A percentile compares a stretch with the other conserved stretches of the same genome.
phyloP scores from a whole-genome alignment of 2,888 invertebrate species.

The Cataglyphis livida region DNA sequence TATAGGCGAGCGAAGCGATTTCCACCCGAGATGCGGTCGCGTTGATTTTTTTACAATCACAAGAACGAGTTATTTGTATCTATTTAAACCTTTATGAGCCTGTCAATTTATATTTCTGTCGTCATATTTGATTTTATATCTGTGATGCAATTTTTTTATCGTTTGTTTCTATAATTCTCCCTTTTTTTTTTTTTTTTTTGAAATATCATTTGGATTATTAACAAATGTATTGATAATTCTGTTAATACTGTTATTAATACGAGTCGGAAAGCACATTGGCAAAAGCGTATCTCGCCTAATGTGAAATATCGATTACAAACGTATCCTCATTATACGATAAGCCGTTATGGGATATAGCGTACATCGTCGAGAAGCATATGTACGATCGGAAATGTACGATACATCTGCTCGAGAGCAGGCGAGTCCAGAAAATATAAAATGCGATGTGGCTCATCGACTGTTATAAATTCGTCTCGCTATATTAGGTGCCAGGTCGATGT shows the following conservation, averaged over 20 bases:
- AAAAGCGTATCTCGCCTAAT: constrained; percentile 27
- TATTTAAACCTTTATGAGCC: not conserved
- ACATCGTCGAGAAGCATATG: constrained; percentile 1
- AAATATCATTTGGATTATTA: not conserved
- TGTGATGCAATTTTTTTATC: not conserved
- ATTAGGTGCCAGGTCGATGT: constrained; percentile 71
- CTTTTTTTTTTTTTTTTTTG: not conserved
- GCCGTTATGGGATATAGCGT: constrained; percentile 58
- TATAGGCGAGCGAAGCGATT: constrained; percentile 28
- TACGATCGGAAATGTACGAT: constrained; percentile 49
- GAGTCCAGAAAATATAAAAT: constrained; percentile 60
- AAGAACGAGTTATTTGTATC: constrained; percentile 36
- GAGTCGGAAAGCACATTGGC: constrained; percentile 5
- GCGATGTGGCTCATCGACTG: constrained; percentile 66
- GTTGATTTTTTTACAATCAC: constrained; percentile 19
- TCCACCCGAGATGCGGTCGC: constrained; percentile 26
- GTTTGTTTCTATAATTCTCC: not conserved
- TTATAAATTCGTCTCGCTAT: constrained; percentile 80
- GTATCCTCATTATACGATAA: constrained; percentile 67
- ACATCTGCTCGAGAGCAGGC: constrained; percentile 15
- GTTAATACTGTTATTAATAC: not conserved
- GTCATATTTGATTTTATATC: not conserved
- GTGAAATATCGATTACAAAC: constrained; percentile 71
- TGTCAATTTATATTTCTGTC: not conserved
- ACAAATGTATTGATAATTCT: not conserved